These are phyloP conservation scores for Drosophila neotestacea DNA, from an alignment of 2,888 invertebrate genomes.

Conservation along the genomic window DNA sequence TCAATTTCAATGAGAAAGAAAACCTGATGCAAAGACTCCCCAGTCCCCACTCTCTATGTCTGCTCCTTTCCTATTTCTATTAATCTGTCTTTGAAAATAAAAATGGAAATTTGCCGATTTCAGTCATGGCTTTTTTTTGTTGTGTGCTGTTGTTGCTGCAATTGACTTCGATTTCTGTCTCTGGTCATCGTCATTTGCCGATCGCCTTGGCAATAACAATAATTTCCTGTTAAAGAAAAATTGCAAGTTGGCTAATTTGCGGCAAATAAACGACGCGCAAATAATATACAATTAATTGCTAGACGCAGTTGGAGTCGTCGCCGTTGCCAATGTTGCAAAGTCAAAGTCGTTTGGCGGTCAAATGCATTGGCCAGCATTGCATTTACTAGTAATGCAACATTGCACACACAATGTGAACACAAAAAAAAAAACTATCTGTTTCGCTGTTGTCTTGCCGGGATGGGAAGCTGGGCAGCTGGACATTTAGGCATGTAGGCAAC, in stretches of 20 bases:
- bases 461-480: constrained; percentile 36
- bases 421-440: constrained; percentile 35
- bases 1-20: constrained; percentile 29
- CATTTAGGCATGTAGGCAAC: constrained; percentile 53
- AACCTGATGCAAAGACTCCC: background rate
- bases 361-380: constrained; percentile 38
- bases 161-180: constrained; percentile 46
- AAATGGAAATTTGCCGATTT: constrained; percentile 45
- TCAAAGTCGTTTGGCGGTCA: constrained; percentile 58
- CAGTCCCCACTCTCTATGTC: background rate
- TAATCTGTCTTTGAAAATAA: constrained; percentile 7
- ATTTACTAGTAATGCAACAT: constrained; percentile 33
- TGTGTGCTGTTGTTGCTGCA: constrained; percentile 17
- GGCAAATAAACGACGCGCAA: constrained; percentile 77
- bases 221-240: constrained; percentile 75
- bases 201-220: constrained; percentile 70
- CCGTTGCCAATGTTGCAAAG: constrained; percentile 37
- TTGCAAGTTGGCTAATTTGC: constrained; percentile 79
- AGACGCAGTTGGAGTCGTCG: constrained; percentile 59
- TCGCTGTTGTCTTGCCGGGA: constrained; percentile 25
- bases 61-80: constrained; percentile 7
- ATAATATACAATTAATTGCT: constrained; percentile 80
- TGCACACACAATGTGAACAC: constrained; percentile 25
- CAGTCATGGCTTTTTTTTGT: background rate
- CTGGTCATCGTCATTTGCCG: constrained; percentile 33